phyloP scores from a whole-genome alignment of 2,113 vertebrate genomes.

The Chiloscyllium plagiosum region DNA sequence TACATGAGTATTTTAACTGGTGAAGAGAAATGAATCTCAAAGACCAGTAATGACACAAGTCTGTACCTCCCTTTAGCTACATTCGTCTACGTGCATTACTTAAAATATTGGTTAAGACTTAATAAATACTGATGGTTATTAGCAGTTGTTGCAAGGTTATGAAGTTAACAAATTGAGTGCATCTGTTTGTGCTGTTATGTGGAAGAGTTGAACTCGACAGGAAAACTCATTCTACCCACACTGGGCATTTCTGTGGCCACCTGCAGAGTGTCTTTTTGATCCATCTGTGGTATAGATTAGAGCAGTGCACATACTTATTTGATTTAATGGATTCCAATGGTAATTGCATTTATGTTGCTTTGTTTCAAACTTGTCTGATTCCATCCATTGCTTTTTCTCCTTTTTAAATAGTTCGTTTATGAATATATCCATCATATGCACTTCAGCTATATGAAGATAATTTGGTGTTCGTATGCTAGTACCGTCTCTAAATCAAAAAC shows the following conservation, averaged over 20 bases:
- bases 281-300: neutral
- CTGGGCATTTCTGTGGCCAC: neutral
- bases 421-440: neutral
- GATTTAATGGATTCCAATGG: neutral
- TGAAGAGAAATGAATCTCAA: neutral
- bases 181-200: neutral
- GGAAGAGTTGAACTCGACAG: neutral
- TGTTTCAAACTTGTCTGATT: neutral
- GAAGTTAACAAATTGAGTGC: neutral
- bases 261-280: neutral
- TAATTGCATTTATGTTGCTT: neutral
- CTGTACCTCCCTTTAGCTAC: neutral
- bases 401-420: neutral
- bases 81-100: neutral
- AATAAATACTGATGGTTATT: neutral
- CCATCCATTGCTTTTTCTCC: neutral
- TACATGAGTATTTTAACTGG: neutral
- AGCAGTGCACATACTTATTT: neutral
- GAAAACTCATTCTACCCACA: neutral
- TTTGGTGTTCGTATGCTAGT: neutral
- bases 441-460: neutral
- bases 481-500: neutral
- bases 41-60: neutral
- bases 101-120: neutral
- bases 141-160: neutral